Evolutionary conservation across 2,113 vertebrate genomes (phyloP).

Genomic region (Dolichallabes microphthalmus): DNA sequence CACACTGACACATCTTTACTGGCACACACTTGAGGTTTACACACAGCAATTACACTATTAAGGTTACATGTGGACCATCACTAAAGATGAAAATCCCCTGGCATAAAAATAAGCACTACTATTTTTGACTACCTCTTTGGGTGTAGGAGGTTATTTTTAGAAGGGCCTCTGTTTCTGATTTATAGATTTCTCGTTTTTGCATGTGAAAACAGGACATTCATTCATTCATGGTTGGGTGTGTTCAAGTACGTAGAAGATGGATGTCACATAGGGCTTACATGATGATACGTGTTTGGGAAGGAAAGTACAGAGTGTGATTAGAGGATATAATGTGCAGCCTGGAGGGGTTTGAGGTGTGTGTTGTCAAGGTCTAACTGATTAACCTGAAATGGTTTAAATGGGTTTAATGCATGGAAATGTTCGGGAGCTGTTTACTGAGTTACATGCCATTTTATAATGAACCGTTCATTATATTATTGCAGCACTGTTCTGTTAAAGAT

Average conservation of each 20-base stretch:
- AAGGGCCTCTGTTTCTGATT: slow-evolving; percentile 23
- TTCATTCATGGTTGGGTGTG: slow-evolving; percentile 38
- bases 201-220: slow-evolving; percentile 39
- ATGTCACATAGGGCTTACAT: slow-evolving; percentile 26
- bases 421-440: neutral
- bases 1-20: slow-evolving; percentile 5
- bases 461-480: neutral
- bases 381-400: neutral
- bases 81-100: slow-evolving; percentile 29
- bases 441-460: neutral
- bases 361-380: slow-evolving; percentile 25
- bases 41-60: neutral
- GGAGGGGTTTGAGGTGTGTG: neutral
- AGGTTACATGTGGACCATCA: slow-evolving; percentile 38
- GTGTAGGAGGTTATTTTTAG: slow-evolving; percentile 43
- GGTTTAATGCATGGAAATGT: neutral
- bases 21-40: slow-evolving; percentile 1
- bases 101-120: slow-evolving; percentile 11
- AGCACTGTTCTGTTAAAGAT: neutral
- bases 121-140: slow-evolving; percentile 34
- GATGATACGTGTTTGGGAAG: slow-evolving; percentile 35
- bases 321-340: neutral
- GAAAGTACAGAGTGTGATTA: slow-evolving; percentile 9
- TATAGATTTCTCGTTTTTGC: slow-evolving; percentile 13
- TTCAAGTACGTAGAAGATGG: slow-evolving; percentile 13